phyloP scores from a whole-genome alignment of 2,113 vertebrate genomes.

The Pterophyllum scalare region DNA sequence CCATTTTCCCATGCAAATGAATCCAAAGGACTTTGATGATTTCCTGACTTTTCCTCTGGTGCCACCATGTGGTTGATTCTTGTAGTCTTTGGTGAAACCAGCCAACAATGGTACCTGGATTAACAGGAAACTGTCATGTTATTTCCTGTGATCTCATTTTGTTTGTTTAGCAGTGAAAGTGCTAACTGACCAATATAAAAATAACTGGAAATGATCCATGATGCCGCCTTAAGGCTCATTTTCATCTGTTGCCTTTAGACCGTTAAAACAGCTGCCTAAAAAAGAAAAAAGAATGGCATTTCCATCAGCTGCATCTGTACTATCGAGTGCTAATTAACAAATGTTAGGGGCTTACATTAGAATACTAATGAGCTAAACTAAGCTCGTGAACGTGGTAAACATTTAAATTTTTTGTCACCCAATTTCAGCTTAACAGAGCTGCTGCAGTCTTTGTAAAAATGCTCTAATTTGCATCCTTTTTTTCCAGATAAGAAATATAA shows the following conservation, averaged over 20 bases:
- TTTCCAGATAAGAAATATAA: neutral
- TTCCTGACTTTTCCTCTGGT: neutral
- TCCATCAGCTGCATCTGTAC: neutral
- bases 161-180: neutral
- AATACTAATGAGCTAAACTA: neutral
- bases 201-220: neutral
- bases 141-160: neutral
- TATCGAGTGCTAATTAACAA: neutral
- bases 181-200: neutral
- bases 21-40: neutral
- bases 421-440: neutral
- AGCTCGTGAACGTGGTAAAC: neutral
- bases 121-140: neutral
- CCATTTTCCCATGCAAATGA: neutral
- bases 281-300: neutral
- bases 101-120: neutral
- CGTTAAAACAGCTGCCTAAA: neutral
- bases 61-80: neutral
- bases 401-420: accelerated
- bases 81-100: neutral
- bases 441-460: neutral
- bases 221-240: neutral
- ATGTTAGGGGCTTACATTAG: neutral
- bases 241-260: neutral
- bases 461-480: neutral